Evolutionary conservation across 2,113 vertebrate genomes (phyloP), one percentile per base, ranked within the genome.

Genomic region (Piaya cayana): DNA sequence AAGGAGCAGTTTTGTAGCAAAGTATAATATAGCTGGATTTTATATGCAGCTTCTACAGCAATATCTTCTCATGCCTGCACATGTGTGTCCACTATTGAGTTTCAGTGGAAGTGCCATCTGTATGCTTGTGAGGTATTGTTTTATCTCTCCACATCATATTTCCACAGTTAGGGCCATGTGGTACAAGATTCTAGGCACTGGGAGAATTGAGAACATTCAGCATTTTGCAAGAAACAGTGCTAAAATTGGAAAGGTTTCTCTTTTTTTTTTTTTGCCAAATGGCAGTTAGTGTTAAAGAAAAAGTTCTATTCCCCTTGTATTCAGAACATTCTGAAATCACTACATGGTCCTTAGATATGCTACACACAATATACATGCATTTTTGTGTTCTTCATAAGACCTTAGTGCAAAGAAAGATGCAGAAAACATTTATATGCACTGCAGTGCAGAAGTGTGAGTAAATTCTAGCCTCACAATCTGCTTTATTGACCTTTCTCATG

Each of bases 241-340:
- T 94, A 42, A 77, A 93, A 74, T 42, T 43, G 60, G 56, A 67
- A 94, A 86, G 32, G 60, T 27, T 29, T 36, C 37, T 68, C 81
- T 90, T 56, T 69, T 84, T 95, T 67, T 90, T 56, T 69, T 84
- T 95, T 67, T 90, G 39, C 55, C 59, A 94, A 77, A n/a, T 58
- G 12, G 25, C 42, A 93, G 63, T 59, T 74, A 83, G 85, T 68
- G 32, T 55, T 77, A 34, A 53, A 91, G 70, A 91, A 89, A 85
- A 70, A 80, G 37, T 37, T 10, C 27, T 59, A 36, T 42, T 90
- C 37, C 43, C 12, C 15, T 83, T 59, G 55, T 52, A 21, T 34
- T 78, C 64, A 92, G 82, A 81, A 52, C 29, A 56, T 43, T 49
- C 59, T 70, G 45, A 84, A 93, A 75, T 71, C 18, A 76, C 58